Evolutionary conservation across 2,888 invertebrate species (phyloP), one percentile per base, ranked within the genome.

Genomic region (Resseliella maxima): DNA sequence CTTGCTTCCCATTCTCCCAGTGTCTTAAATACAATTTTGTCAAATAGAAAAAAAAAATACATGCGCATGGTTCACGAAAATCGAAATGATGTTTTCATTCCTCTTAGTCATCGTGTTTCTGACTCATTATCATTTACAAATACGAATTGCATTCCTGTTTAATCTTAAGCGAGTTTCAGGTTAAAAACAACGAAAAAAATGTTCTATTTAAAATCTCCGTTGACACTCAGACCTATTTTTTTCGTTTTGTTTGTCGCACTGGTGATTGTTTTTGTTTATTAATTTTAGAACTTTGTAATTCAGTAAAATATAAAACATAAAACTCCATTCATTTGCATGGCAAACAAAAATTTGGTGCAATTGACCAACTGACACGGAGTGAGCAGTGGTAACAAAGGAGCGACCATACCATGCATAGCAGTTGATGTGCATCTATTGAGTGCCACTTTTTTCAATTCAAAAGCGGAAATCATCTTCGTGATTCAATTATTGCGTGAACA

Each of bases 401-500:
- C 41, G 21, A 18, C 24, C 59, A 59, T 6, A 59, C 5, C n/a
- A 59, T 24, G 1, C 59, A 59, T 8, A 12, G 31, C 72, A 72
- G 24, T 59, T 59, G 27, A 8, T 50, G 21, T 50, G 21, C 50
- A 50, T 24, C 5, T 31, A 72, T 31, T 31, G 72, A 31, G 31
- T 72, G 3, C 31, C 12, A 50, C 46, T 50, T 18, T 15, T 8
- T 50, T 50, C n/a, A n/a, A n/a, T 27, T 72, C 31, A 2, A 0
- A 12, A 72, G 72, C 31, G 72, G 72, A 72, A 72, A 72, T 35
- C 0, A 35, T 72, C 72, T 72, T 10, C 72, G 31, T 72, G 72
- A 8, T 31, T 72, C 72, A 72, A 72, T 72, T 72, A 31, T 72
- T 72, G 31, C 72, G 31, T 72, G 72, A 72, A 35, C n/a, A 35